These are phyloP conservation scores for Phyllostomus hastatus DNA, from an alignment of 2,113 vertebrate genomes.

Conservation along the genomic window DNA sequence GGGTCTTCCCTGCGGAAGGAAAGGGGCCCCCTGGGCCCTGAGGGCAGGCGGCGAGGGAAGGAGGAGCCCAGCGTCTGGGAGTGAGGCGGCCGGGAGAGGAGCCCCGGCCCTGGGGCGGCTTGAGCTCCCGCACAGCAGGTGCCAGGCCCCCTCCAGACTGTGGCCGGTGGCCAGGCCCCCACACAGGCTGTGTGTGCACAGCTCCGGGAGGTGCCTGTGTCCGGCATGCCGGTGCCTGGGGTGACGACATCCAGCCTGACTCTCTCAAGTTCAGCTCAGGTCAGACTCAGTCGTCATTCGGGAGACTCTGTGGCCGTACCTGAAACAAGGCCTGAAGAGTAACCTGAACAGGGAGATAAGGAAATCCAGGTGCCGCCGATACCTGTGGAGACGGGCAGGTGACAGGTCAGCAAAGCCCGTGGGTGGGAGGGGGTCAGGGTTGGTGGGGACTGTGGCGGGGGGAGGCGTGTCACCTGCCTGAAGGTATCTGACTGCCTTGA, in stretches of 20 bases:
- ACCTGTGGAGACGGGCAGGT: background rate
- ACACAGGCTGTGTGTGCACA: background rate
- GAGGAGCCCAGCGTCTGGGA: background rate
- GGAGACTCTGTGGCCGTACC: background rate
- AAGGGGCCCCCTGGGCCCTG: background rate
- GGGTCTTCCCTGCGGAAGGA: background rate
- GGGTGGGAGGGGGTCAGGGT: background rate
- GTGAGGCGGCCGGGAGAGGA: background rate
- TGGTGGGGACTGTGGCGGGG: background rate
- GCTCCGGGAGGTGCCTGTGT: background rate
- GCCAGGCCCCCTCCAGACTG: background rate
- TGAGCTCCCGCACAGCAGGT: no score
- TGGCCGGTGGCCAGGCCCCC: no score
- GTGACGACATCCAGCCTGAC: background rate
- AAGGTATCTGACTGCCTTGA: background rate
- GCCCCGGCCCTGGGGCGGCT: background rate
- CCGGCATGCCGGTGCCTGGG: background rate
- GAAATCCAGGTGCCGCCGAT: no score
- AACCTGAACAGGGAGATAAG: background rate
- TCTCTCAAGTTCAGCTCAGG: background rate
- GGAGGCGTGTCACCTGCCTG: background rate
- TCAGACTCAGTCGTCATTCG: background rate
- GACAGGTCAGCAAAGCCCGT: rapidly evolving
- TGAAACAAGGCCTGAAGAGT: background rate
- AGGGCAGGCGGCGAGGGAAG: background rate